Conservation (phyloP, 2,113 vertebrate species). For the Sylvilagus bachmani region DNA sequence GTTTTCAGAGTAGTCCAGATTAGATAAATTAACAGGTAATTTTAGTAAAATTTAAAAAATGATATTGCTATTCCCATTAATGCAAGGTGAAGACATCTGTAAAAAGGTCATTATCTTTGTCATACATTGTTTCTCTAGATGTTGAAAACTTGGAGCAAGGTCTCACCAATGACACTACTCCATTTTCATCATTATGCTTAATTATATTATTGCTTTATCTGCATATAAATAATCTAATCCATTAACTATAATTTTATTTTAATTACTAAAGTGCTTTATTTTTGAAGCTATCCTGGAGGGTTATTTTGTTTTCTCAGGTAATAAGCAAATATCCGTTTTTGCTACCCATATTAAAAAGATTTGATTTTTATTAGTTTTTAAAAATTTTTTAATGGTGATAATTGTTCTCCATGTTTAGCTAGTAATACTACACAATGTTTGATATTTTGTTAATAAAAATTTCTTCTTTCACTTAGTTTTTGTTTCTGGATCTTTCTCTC, state of each 20-base stretch:
- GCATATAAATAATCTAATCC: conserved; percentile 51
- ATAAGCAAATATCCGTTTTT: conserved; percentile 65
- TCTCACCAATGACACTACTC: conserved; percentile 52
- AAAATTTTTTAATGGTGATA: conserved; percentile 28
- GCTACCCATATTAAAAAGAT: conserved; percentile 28
- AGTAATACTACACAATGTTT: conserved; percentile 20
- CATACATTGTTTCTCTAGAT: conserved; percentile 53
- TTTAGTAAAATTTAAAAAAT: conserved; percentile 15
- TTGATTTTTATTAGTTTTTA: conserved; percentile 56
- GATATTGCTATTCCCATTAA: conserved; percentile 26
- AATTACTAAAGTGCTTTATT: conserved; percentile 70
- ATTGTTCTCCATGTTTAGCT: conserved; percentile 66
- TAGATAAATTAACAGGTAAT: conserved; percentile 32
- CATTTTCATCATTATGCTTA: conserved; percentile 66
- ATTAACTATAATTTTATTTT: conserved; percentile 74
- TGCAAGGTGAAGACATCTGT: conserved; percentile 49
- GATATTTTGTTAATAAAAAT: conserved; percentile 59
- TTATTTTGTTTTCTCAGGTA: conserved; percentile 68
- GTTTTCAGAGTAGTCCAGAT: background rate
- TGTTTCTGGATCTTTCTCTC: conserved; percentile 62
- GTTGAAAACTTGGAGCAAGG: conserved; percentile 24
- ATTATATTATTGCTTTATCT: conserved; percentile 67
- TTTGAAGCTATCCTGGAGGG: conserved; percentile 56
- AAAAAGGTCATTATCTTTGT: conserved; percentile 51
- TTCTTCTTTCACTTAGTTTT: conserved; percentile 58